phyloP scores from a whole-genome alignment of 2,888 invertebrate species.

The Drosophila kuntzei region DNA sequence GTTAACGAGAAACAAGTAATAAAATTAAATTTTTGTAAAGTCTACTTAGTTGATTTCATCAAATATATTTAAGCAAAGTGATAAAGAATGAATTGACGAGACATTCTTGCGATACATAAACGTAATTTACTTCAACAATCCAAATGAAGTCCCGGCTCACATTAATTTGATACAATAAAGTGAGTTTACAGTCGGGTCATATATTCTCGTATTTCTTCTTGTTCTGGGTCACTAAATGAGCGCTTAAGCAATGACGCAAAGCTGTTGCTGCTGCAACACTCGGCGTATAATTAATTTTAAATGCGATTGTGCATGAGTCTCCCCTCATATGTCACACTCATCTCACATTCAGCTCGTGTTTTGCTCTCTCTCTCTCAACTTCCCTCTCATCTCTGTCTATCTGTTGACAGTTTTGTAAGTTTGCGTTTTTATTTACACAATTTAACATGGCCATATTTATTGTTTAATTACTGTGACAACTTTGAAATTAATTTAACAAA shows the following conservation, averaged over 20 bases:
- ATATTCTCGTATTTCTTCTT: conserved; percentile 21
- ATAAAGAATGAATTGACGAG: not conserved
- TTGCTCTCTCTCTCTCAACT: not conserved
- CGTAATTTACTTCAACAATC: conserved; percentile 18
- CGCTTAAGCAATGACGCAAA: conserved; percentile 66
- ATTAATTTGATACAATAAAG: conserved; percentile 62
- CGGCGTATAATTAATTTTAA: conserved; percentile 77
- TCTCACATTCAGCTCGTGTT: conserved; percentile 32
- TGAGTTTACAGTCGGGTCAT: conserved; percentile 25
- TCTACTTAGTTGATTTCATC: conserved; percentile 12
- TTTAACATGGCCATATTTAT: conserved; percentile 60
- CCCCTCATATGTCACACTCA: conserved; percentile 20
- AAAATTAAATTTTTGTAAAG: not conserved
- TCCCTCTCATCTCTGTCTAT: conserved; percentile 1
- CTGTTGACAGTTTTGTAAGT: conserved; percentile 59
- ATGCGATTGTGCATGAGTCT: conserved; percentile 46
- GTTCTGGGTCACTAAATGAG: conserved; percentile 56
- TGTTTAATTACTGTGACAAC: conserved; percentile 68
- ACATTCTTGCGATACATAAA: not conserved
- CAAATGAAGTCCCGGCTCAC: conserved; percentile 44
- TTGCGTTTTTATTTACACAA: conserved; percentile 51
- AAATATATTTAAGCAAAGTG: not conserved
- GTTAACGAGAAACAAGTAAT: conserved; percentile 25
- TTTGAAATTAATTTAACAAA: conserved; percentile 63
- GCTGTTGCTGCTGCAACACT: conserved; percentile 63